Evolutionary conservation across 2,113 vertebrate species (phyloP), one percentile per base, ranked within the genome.

Genomic region (Falco punctatus): DNA sequence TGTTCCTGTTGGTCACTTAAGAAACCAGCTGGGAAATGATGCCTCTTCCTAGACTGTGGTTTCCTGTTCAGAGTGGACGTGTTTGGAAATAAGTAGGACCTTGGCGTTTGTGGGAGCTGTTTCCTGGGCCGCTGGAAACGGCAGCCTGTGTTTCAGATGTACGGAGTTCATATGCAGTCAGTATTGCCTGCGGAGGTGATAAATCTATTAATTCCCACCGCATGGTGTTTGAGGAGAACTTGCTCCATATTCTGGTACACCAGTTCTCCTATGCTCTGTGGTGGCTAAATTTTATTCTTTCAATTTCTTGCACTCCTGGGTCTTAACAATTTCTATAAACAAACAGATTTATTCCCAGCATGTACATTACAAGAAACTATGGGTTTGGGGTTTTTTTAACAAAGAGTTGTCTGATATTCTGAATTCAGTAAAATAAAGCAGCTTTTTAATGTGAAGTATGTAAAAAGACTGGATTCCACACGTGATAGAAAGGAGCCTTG

Each of bases 301-400:
- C 48, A 32, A 2, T 67, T 85, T 86, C 88, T 92, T 55, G 22
- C 16, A 5, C 28, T 42, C 38, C 15, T 72, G 81, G 12, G 11
- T 85, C 74, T 90, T 79, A 40, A 65, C 49, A 64, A 51, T 85
- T 85, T 92, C 81, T 90, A 30, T 55, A 58, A 93, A 71, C 69
- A 85, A 74, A 59, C 0, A 1, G 52, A 70, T 74, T 81, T 95
- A 75, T 92, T 95, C 90, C 74, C 79, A 82, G 66, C 9, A 21
- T 24, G 44, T 32, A 40, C 27, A 8, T 88, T 72, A 55, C 9
- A 9, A 27, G 11, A 88, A 85, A 69, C 49, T 64, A 55, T 27
- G 52, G 46, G 10, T 89, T 72, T 65, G 5, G 15, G 4, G 10
- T n/a, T 49, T 54, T 71, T 82, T 78, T 38, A 72, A 59, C 48